Conservation (phyloP, 1,140 invertebrate genomes). For the Anoplophora glabripennis region DNA sequence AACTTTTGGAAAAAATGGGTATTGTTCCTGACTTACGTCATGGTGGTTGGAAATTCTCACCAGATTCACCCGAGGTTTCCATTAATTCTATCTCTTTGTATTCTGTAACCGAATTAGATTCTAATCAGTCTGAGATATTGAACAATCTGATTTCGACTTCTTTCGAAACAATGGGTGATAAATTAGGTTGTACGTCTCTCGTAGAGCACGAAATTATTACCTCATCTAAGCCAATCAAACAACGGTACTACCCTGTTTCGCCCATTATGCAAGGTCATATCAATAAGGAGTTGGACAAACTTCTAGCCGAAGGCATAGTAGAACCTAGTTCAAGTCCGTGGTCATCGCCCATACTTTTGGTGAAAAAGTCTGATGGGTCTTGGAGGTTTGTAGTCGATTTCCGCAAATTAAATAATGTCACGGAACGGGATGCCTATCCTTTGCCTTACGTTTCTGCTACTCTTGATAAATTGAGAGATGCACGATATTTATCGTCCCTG, state of each 20-base stretch:
- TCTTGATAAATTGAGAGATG: conserved; percentile 35
- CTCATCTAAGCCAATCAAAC: conserved; percentile 32
- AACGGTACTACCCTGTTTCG: conserved; percentile 32
- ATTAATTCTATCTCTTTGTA: not conserved
- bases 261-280: conserved; percentile 31
- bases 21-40: conserved; percentile 4
- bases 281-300: conserved; percentile 29
- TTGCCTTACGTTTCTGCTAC: too few species aligned
- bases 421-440: too few species aligned
- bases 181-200: conserved; percentile 32
- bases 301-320: conserved; percentile 25
- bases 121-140: not conserved
- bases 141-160: conserved; percentile 1
- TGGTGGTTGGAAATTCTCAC: conserved; percentile 6
- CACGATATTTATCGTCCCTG: not conserved
- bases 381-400: conserved; percentile 43
- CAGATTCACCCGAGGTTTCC: not conserved
- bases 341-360: conserved; percentile 39
- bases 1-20: not conserved
- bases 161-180: not conserved
- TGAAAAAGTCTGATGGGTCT: conserved; percentile 42
- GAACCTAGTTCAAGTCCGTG: conserved; percentile 30
- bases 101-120: conserved; percentile 2
- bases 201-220: conserved; percentile 37
- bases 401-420: conserved; percentile 43